Percentiles rank a stretch among this genome's conserved stretches.
Conservation (phyloP, 2,797 vertebrate species). For the Gymnothorax reevesii region DNA sequence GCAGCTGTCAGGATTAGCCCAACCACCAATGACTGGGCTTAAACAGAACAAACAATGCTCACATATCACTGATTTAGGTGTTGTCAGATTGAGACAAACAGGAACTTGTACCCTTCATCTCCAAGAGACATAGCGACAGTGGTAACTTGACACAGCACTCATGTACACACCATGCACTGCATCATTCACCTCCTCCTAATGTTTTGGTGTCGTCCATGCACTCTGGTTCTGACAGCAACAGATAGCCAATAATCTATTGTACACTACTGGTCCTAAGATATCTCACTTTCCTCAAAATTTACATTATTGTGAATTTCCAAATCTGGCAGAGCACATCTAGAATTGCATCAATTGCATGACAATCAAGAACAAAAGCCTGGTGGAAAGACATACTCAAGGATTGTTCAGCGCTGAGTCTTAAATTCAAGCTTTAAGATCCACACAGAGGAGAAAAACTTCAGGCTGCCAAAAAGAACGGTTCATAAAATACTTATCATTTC, state of each 20-base stretch:
- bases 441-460: not conserved
- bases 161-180: not conserved
- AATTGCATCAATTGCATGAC: not conserved
- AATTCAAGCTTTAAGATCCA: not conserved
- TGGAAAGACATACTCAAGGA: not conserved
- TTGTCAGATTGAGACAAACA: not conserved
- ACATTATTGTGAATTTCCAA: not conserved
- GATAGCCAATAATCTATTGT: not conserved
- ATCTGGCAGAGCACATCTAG: constrained; percentile 1
- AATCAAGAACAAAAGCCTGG: not conserved
- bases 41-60: not conserved
- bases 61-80: not conserved
- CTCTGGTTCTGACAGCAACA: not conserved
- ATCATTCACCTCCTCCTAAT: not conserved
- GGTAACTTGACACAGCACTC: not conserved
- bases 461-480: not conserved
- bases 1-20: constrained; percentile 8
- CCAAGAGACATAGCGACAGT: not conserved
- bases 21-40: not conserved
- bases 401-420: not conserved
- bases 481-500: not conserved
- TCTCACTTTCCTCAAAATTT: not conserved
- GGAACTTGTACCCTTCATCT: not conserved
- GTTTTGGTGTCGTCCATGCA: not conserved
- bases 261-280: not conserved